Percentiles rank a stretch among this genome's conserved stretches.
These are phyloP conservation scores for Orthosia gothica DNA, from an alignment of 2,888 invertebrate genomes.

Conservation along the genomic window DNA sequence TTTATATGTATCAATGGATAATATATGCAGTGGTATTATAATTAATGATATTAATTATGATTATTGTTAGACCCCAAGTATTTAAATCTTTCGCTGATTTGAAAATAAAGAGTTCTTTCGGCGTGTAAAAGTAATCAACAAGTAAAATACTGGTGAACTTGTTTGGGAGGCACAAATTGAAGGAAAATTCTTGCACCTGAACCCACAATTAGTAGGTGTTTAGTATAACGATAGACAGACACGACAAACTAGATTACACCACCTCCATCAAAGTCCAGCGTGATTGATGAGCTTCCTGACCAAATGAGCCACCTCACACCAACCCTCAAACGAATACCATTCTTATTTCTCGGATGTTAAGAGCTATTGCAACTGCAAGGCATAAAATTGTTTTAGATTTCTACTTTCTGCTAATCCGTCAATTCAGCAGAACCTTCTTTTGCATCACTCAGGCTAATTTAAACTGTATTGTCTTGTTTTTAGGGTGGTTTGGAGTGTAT, in stretches of 20 bases:
- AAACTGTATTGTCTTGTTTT: conserved; percentile 43
- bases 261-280: conserved; percentile 85
- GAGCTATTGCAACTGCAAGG: conserved; percentile 43
- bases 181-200: conserved; percentile 73
- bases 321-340: conserved; percentile 42
- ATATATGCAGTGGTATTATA: no score
- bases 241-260: conserved; percentile 86
- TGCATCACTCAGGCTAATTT: conserved; percentile 40
- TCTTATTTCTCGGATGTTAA: conserved; percentile 51
- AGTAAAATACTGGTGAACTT: neutral
- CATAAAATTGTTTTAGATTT: conserved; percentile 64
- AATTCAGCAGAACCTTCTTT: conserved; percentile 66
- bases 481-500: conserved; percentile 2
- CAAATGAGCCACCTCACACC: conserved; percentile 74
- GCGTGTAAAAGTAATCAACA: neutral
- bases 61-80: no score
- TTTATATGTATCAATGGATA: no score
- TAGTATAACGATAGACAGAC: conserved; percentile 79
- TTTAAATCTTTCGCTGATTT: no score
- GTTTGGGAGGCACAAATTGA: conserved; percentile 32
- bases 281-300: conserved; percentile 85
- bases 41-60: no score
- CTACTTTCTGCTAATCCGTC: conserved; percentile 75
- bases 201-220: conserved; percentile 80
- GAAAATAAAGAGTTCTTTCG: no score